Evolutionary conservation across 2,888 invertebrate species (phyloP).

Genomic region (Malacosoma neustria): DNA sequence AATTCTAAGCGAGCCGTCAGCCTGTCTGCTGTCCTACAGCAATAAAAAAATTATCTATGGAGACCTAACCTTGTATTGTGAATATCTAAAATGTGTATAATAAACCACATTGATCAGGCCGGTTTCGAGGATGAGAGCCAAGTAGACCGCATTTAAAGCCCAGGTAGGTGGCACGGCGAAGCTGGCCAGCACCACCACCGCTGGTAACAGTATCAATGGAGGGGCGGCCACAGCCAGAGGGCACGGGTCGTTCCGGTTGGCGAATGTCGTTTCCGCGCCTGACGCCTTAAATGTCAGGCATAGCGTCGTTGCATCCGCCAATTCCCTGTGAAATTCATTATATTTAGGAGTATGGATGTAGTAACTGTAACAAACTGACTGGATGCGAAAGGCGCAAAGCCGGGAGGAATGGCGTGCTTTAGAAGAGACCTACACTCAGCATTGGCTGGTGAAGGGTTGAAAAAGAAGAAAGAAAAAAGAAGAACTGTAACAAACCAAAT

Average conservation of each 20-base stretch:
- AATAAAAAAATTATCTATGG: too few species aligned
- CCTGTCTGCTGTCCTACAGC: too few species aligned
- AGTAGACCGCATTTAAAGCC: conserved; percentile 45
- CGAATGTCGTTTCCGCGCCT: conserved; percentile 45
- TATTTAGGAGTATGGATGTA: conserved; percentile 3
- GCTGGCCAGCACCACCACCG: conserved; percentile 45
- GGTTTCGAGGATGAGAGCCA: conserved; percentile 45
- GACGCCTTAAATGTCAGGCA: conserved; percentile 53
- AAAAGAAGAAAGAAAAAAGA: too few species aligned
- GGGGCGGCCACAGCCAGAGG: conserved; percentile 50
- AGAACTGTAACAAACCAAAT: too few species aligned
- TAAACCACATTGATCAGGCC: conserved; percentile 48
- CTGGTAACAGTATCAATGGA: conserved; percentile 57
- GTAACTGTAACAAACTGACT: too few species aligned
- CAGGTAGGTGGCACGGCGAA: conserved; percentile 49
- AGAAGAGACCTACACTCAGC: too few species aligned
- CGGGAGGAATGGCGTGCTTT: too few species aligned
- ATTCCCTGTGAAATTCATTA: conserved; percentile 33
- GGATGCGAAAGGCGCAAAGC: too few species aligned
- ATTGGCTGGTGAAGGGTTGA: too few species aligned
- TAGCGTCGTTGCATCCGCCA: conserved; percentile 53
- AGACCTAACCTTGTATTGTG: conserved; percentile 42
- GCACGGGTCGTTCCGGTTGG: conserved; percentile 42
- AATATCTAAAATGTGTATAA: conserved; percentile 34
- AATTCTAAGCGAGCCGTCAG: too few species aligned